Conservation (phyloP, 2,888 invertebrate genomes). For the Tipula helvola region DNA sequence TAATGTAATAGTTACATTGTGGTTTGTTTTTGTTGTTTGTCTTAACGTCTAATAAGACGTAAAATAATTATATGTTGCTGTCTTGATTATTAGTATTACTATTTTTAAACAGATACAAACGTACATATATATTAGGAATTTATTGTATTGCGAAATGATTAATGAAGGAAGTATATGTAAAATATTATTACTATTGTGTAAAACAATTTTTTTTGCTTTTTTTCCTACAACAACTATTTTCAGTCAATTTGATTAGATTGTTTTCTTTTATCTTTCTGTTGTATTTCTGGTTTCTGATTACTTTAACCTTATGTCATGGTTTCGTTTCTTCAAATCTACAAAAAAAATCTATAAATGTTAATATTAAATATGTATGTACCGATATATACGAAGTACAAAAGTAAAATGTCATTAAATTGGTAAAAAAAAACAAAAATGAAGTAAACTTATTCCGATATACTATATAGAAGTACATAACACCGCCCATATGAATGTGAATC, state of each 20-base stretch:
- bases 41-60: background rate
- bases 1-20: background rate
- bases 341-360: background rate
- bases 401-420: background rate
- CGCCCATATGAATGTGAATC: background rate
- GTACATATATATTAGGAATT: background rate
- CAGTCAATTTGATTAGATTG: background rate
- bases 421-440: background rate
- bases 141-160: background rate
- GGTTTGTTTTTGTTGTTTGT: background rate
- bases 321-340: background rate
- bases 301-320: background rate
- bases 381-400: background rate
- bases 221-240: background rate
- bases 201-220: background rate
- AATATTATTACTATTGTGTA: background rate
- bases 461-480: background rate
- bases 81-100: background rate
- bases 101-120: background rate
- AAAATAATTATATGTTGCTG: background rate
- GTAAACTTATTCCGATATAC: background rate
- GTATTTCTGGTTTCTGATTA: background rate
- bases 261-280: background rate
- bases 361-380: background rate
- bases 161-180: background rate